Evolutionary conservation across 1,140 invertebrate genomes (phyloP), one percentile per base, ranked within the genome.

Genomic region (Brachystomella parvula): DNA sequence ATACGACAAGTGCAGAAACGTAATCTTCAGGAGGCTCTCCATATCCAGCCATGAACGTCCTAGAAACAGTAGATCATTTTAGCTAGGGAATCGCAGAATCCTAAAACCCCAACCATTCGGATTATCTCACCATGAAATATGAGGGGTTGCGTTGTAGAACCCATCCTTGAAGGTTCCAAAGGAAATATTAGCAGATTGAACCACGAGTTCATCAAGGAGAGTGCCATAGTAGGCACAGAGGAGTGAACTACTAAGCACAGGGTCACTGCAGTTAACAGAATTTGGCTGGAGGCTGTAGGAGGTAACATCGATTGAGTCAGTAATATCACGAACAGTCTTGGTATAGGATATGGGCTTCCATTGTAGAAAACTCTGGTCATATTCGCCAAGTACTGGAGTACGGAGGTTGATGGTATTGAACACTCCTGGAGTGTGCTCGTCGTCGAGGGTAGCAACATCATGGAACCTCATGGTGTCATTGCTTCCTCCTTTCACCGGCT

Each of bases 321-420:
- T 44, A 2, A 73, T 66, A 29, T 71, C 67, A 29, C 72, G 24
- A 19, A 59, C 30, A 2, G 61, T 33, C 2, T 32, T 57, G 15
- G 65, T 71, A 49, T 73, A 73, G 31, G 69, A 61, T 26, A 73
- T 68, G 6, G 72, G 67, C 65, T 66, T 71, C 72, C 72, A 73
- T 62, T 73, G 53, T 1, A 73, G 2, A 63, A 62, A 73, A 33
- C 66, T 65, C 44, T 69, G 67, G 26, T 73, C 69, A 26, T 35
- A 33, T 0, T 35, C 17, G 32, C 59, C 35, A n/a, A 67, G 6
- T 24, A 66, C 28, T 2, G 72, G 72, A 3, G 69, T 71, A 35
- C 63, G 30, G 2, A 73, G 1, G 47, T 35, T 64, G 32, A 44
- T 62, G 19, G 67, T 47, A 63, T 70, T 64, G 49, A 73, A 73